Evolutionary conservation across 2,113 vertebrate genomes (phyloP).

Genomic region (Pleuronectes platessa): DNA sequence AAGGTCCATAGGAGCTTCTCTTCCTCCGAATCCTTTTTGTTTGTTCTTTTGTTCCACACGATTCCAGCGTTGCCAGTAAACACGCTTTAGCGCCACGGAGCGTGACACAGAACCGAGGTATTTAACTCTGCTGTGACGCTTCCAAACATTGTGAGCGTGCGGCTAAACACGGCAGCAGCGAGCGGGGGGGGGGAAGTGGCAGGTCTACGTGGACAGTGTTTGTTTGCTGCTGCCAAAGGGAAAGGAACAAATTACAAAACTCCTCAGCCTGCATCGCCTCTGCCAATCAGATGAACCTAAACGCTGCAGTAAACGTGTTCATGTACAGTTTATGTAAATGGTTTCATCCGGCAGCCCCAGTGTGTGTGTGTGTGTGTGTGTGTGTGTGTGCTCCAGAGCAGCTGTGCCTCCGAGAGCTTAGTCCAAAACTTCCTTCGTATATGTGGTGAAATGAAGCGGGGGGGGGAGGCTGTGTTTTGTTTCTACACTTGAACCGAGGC

Average conservation of each 20-base stretch:
- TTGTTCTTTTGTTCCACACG: conserved; percentile 15
- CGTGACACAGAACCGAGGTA: conserved; percentile 1
- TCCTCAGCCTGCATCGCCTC: neutral
- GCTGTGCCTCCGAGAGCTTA: neutral
- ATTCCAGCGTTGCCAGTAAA: conserved; percentile 13
- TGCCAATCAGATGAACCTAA: conserved; percentile 1
- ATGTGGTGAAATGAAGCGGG: conserved; percentile 11
- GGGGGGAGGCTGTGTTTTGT: conserved; percentile 31
- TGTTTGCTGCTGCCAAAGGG: too few species aligned
- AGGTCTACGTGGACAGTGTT: neutral
- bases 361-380: too few species aligned
- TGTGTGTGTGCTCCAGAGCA: neutral
- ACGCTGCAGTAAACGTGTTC: neutral
- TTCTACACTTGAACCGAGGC: conserved; percentile 57
- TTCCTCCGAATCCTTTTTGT: neutral
- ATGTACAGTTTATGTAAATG: neutral
- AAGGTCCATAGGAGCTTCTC: conserved; percentile 18
- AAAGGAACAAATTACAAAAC: neutral
- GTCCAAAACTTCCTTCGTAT: neutral
- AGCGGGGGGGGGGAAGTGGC: too few species aligned
- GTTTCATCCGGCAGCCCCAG: neutral
- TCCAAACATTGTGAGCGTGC: neutral
- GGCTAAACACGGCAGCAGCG: neutral
- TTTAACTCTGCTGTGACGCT: neutral
- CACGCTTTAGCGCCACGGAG: neutral